Evolutionary conservation across 2,888 invertebrate species (phyloP), one percentile per base, ranked within the genome.

Genomic region (Meta bourneti): DNA sequence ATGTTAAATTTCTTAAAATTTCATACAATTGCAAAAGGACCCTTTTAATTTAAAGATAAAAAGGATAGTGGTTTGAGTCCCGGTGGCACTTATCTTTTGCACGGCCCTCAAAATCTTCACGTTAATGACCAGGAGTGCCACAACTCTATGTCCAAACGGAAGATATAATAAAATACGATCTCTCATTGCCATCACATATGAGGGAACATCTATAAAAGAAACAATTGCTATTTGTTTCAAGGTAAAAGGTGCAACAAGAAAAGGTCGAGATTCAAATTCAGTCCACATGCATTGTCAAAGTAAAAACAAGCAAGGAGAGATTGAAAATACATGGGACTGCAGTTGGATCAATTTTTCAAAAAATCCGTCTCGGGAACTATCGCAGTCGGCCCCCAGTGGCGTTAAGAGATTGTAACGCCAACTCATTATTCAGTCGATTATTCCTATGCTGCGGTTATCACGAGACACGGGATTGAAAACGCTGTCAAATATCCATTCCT

Each of bases 401-500:
- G 79, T 61, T 79, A 79, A 71, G 71, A 82, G 51, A 49, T 34
- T 71, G 82, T 51, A 74, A 82, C 70, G 19, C 82, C 82, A 72
- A 51, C 82, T 71, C 82, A 82, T 82, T 82, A 82, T 49, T 82
- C 34, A 79, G 6, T n/a, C 71, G 71, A 77, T 85, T 85, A 61
- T 85, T 52, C 85, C 51, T 77, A 86, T 71, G 86, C 86, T 71
- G 86, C 11, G 51, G 78, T 49, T 16, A 71, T 71, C 16, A 61
- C 79, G 48, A 19, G 34, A 16, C 16, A 8, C 48, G 51, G 70
- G 49, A 86, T 20, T 61, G 16, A 77, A 70, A 87, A 79, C 71
- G 54, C 52, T 72, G 80, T 87, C 79, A 87, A 87, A 80, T 54
- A 81, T 19, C 74, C 80, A 81, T 81, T 75, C 85, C 87, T 54